A percentile compares a stretch with the other conserved stretches of the same genome.
phyloP scores from a whole-genome alignment of 2,113 vertebrate genomes.

The Hipposideros armiger region DNA sequence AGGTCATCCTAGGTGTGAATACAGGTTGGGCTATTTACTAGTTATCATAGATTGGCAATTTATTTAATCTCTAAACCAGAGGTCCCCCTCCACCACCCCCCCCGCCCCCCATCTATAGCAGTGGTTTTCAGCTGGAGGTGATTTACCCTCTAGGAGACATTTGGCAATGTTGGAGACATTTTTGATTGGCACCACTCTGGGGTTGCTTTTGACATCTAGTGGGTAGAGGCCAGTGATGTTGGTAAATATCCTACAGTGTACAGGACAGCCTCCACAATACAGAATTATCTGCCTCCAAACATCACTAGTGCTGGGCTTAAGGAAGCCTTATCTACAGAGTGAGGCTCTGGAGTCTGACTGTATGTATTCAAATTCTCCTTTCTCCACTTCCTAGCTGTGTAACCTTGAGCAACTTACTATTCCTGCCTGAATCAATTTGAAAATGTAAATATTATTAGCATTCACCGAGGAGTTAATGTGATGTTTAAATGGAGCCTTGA shows the following conservation, averaged over 20 bases:
- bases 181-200: background rate
- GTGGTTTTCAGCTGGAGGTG: background rate
- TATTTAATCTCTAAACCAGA: background rate
- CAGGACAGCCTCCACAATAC: background rate
- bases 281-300: background rate
- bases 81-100: too few species aligned
- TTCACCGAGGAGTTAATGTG: background rate
- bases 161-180: background rate
- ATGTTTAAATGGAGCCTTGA: background rate
- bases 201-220: background rate
- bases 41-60: background rate
- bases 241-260: background rate
- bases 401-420: background rate
- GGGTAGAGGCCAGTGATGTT: background rate
- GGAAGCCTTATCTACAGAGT: background rate
- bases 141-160: background rate
- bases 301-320: background rate
- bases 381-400: background rate
- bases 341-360: background rate
- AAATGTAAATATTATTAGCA: background rate
- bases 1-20: slow-evolving; percentile 28
- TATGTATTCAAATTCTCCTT: background rate
- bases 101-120: background rate
- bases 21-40: slow-evolving; percentile 17
- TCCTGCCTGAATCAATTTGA: background rate